Evolutionary conservation across 2,113 vertebrate genomes (phyloP).

Genomic region (Lasiurus borealis): DNA sequence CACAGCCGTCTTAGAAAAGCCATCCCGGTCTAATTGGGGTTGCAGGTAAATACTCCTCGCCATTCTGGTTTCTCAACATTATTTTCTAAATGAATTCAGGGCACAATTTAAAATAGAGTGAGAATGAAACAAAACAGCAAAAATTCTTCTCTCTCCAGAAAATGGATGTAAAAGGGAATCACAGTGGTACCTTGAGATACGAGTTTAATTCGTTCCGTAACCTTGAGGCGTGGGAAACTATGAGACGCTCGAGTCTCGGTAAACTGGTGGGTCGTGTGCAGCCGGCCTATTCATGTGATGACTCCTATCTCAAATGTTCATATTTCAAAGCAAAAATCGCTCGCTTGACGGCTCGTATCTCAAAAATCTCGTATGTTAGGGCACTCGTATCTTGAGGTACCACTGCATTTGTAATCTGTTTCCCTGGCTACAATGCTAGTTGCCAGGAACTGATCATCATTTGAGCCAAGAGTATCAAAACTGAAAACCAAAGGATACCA

Average conservation of each 20-base stretch:
- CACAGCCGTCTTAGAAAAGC: conserved; percentile 68
- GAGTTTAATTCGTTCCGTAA: too few species aligned
- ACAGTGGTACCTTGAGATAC: too few species aligned
- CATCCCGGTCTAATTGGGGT: conserved; percentile 72
- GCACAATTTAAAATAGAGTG: conserved; percentile 70
- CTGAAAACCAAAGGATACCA: not conserved
- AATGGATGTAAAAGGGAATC: not conserved
- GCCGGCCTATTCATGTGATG: too few species aligned
- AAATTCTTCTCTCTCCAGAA: not conserved
- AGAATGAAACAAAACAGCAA: conserved; percentile 19
- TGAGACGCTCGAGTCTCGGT: too few species aligned
- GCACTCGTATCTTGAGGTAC: too few species aligned
- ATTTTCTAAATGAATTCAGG: conserved; percentile 76
- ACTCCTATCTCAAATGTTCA: too few species aligned
- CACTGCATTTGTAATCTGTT: conserved; percentile 35
- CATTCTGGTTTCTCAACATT: conserved; percentile 68
- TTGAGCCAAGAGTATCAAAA: conserved; percentile 9
- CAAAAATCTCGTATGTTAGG: too few species aligned
- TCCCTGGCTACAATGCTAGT: conserved; percentile 26
- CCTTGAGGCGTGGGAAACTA: too few species aligned
- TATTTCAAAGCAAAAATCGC: too few species aligned
- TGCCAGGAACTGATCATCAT: not conserved
- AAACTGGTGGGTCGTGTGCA: too few species aligned
- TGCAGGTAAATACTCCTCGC: conserved; percentile 67
- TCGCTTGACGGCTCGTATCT: too few species aligned